Conservation (phyloP, 2,797 vertebrate species). For the Steatocranus sp. region DNA sequence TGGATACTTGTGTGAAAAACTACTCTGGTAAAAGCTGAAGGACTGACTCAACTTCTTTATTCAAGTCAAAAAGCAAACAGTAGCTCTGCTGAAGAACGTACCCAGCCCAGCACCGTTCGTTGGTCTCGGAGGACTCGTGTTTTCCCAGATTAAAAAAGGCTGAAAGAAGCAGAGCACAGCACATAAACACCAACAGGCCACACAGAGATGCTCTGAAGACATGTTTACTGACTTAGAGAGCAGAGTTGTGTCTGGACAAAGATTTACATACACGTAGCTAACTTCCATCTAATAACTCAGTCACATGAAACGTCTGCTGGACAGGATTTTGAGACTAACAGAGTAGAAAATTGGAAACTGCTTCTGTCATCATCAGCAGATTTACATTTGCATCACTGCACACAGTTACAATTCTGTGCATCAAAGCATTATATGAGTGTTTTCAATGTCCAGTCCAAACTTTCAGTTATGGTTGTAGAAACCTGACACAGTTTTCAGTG, state of each 20-base stretch:
- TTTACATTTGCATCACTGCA: neutral
- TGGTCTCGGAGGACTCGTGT: neutral
- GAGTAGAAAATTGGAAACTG: neutral
- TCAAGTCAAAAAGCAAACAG: neutral
- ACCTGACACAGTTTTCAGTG: neutral
- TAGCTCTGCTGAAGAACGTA: neutral
- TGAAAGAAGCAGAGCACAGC: neutral
- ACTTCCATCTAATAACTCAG: neutral
- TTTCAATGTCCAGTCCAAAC: neutral
- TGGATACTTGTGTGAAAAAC: neutral
- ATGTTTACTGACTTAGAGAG: neutral
- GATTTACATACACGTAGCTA: neutral
- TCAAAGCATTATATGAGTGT: neutral
- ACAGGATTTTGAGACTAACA: neutral
- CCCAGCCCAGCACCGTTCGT: neutral
- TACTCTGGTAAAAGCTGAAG: neutral
- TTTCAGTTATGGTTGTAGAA: neutral
- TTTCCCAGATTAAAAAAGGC: neutral
- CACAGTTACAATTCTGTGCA: neutral
- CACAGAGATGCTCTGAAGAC: neutral
- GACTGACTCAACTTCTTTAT: neutral
- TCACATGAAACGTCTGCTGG: neutral
- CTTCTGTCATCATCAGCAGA: neutral
- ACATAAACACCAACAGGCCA: neutral
- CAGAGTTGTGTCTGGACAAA: neutral